Conservation (phyloP, 2,113 vertebrate species). For the Mesembrinibis cayennensis region DNA sequence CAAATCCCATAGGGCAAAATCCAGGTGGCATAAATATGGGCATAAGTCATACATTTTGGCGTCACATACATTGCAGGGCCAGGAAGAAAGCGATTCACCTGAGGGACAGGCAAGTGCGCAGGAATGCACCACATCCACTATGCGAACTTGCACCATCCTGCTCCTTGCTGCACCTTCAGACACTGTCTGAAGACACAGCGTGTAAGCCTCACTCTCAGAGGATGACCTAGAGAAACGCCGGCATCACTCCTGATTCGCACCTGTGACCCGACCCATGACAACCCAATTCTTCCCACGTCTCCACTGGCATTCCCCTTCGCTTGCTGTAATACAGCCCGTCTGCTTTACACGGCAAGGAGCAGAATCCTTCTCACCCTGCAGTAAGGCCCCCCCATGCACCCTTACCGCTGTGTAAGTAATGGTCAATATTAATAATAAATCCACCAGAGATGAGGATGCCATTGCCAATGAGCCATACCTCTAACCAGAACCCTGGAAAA, state of each 20-base stretch:
- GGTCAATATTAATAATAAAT: background rate
- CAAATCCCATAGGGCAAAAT: background rate
- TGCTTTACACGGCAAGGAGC: background rate
- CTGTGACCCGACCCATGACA: background rate
- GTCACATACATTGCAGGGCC: background rate
- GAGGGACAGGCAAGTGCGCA: background rate
- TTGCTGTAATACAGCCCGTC: background rate
- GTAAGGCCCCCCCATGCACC: background rate
- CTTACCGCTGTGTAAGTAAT: background rate
- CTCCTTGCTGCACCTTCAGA: background rate
- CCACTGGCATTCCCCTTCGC: accelerated
- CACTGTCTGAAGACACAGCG: background rate
- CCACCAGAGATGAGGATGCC: background rate
- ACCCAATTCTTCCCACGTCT: background rate
- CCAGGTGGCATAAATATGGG: background rate
- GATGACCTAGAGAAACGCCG: background rate
- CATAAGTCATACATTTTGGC: background rate
- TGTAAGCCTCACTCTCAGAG: accelerated
- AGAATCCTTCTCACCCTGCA: background rate
- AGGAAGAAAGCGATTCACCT: background rate
- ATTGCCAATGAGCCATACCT: background rate
- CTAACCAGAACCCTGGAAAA: background rate
- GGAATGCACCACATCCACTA: background rate
- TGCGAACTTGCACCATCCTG: background rate
- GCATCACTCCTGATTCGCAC: background rate